A percentile compares a stretch with the other conserved stretches of the same genome.
Evolutionary conservation across 2,888 invertebrate genomes (phyloP).

Genomic region (Trachelus iudaicus): DNA sequence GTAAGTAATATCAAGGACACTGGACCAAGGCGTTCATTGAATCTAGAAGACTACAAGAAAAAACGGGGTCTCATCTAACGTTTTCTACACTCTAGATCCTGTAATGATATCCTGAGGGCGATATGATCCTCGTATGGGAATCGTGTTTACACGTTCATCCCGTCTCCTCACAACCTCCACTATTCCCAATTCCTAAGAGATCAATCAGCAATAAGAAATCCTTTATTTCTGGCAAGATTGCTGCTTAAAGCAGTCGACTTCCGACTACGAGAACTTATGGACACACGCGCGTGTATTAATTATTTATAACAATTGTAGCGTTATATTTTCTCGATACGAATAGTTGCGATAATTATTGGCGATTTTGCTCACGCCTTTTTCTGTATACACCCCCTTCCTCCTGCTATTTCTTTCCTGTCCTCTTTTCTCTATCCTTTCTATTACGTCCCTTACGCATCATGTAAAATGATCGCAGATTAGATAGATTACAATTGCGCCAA

Average conservation of each 20-base stretch:
- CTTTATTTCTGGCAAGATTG: neutral
- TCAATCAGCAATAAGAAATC: neutral
- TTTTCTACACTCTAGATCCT: slow-evolving; percentile 14
- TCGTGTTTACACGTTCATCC: neutral
- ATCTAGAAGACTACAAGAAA: slow-evolving; percentile 93
- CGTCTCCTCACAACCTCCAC: neutral
- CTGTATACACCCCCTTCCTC: neutral
- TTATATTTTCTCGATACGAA: neutral
- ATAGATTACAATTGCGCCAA: neutral
- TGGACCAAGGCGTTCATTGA: slow-evolving; percentile 86
- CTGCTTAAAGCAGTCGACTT: neutral
- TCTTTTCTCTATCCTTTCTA: neutral
- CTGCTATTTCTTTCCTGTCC: neutral
- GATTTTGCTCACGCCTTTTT: neutral
- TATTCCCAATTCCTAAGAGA: neutral
- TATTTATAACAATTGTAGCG: neutral
- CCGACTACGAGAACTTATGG: neutral
- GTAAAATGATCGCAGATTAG: neutral
- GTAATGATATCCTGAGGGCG: neutral
- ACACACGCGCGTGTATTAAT: neutral
- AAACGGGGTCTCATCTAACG: slow-evolving; percentile 87
- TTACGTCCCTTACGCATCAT: neutral
- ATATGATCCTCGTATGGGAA: neutral
- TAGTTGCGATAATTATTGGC: neutral
- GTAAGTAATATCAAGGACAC: slow-evolving; percentile 80